Base-by-base conservation (phyloP, 2,888 invertebrate species). In the Temnothorax unifasciatus region DNA sequence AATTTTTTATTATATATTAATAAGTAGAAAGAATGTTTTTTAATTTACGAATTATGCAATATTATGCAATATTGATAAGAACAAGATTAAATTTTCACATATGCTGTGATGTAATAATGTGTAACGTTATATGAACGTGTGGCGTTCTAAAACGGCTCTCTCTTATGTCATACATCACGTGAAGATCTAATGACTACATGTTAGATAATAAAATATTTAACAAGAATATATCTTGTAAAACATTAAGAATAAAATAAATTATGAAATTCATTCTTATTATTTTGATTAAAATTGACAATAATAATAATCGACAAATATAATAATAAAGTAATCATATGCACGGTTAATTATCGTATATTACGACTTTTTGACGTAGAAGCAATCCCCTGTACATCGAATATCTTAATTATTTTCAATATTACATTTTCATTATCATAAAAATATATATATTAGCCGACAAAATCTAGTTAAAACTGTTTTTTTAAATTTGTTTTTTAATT, bases 121-220 rank as follows among this genome's bases (percentile, higher is more conserved):
- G 41, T 34, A 34, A 34, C 34, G 34, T 34, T 6, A 34, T 57
- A 77, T 29, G 29, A 29, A 29, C 29, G 66, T n/a, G 44, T 66
- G 66, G 64, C 29, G 29, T 44, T 69, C 54, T 77, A 77, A 9
- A 41, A 29, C 18, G 21, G 9, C 15, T 68, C 41, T 57, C 25
- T 69, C 44, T 79, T 79, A 79, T 69, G 77, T 69, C 77, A 77
- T 57, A 15, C 41, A 29, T 68, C 69, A 77, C 69, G 57, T 79
- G 77, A 79, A 34, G 21, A 15, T 69, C 44, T 79, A 57, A 77
- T n/a, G 13, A 18, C 50, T 41, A 18, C 66, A 15, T 41, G n/a
- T 57, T 77, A 18, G 34, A 44, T 29, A 68, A 79, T 34, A 15
- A 44, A 63, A 44, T 44, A 57, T 44, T 44, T 63, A 21, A 15